Evolutionary conservation across 2,888 invertebrate genomes (phyloP), one percentile per base, ranked within the genome.

Genomic region (Pristionchus entomophagus): DNA sequence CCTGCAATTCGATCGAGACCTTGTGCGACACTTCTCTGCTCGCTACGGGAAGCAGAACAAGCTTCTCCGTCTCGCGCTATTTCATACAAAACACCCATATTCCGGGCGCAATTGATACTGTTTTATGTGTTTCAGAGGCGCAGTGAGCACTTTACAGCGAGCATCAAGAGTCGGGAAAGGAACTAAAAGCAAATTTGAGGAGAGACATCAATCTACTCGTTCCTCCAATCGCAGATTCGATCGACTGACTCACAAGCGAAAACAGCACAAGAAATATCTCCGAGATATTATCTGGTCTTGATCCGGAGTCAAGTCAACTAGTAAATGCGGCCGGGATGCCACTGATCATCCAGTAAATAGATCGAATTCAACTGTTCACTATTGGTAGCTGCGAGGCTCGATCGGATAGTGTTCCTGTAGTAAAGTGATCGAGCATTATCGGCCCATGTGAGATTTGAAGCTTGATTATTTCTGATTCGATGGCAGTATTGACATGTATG

Each of bases 131-230:
- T 29, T 59, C 59, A 0, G n/a, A n/a, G n/a, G n/a, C n/a, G n/a
- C n/a, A n/a, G n/a, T n/a, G n/a, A n/a, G n/a, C n/a, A n/a, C n/a
- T n/a, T n/a, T n/a, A n/a, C n/a, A n/a, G n/a, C n/a, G n/a, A n/a
- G n/a, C n/a, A n/a, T n/a, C n/a, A n/a, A n/a, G n/a, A n/a, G n/a
- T n/a, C 35, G 32, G 35, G 29, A 65, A 12, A 17, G 2, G 14
- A 29, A 14, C 5, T 12, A 10, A n/a, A 35, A 35, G 17, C 19
- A 19, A 65, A 65, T 65, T 35, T 35, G 35, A 5, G n/a, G n/a
- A n/a, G n/a, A n/a, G n/a, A n/a, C 65, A 65, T 65, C 38, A 35
- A 65, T 65, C 65, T 65, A 65, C 65, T 65, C 65, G 65, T 65
- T 65, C 19, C 10, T 4, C 2, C 19, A 35, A 65, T 65, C 65